Evolutionary conservation across 2,113 vertebrate species (phyloP).

Genomic region (Dicentrarchus labrax): DNA sequence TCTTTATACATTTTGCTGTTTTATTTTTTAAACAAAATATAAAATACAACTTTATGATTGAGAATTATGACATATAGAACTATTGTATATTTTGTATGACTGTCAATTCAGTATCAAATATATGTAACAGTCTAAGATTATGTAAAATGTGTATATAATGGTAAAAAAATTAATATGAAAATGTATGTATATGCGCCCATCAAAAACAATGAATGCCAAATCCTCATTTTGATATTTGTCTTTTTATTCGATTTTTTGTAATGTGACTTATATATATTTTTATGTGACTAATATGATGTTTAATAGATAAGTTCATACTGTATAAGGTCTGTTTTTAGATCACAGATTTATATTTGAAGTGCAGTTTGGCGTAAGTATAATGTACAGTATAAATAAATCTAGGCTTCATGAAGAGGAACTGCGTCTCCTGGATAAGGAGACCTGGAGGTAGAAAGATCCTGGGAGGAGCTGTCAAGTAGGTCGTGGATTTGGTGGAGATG

Average conservation of each 20-base stretch:
- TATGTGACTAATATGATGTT: not conserved
- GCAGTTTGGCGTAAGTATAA: not conserved
- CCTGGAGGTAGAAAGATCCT: conserved; percentile 25
- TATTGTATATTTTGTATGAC: conserved; percentile 81
- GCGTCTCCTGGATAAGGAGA: conserved; percentile 20
- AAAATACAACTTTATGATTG: conserved; percentile 57
- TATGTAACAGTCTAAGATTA: conserved; percentile 65
- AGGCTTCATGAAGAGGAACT: conserved; percentile 21
- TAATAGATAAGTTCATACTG: conserved; percentile 4
- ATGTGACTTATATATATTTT: conserved; percentile 7
- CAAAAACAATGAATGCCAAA: conserved; percentile 82
- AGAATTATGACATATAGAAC: conserved; percentile 68
- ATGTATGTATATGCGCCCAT: conserved; percentile 73
- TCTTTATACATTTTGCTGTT: conserved; percentile 73
- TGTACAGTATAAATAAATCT: not conserved
- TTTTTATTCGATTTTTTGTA: conserved; percentile 39
- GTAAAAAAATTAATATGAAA: conserved; percentile 47
- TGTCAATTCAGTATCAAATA: conserved; percentile 69
- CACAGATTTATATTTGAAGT: not conserved
- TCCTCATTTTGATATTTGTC: conserved; percentile 64
- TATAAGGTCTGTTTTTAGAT: not conserved
- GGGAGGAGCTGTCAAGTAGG: conserved; percentile 17
- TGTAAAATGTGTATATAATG: conserved; percentile 72
- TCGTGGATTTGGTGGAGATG: conserved; percentile 44
- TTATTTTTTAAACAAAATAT: conserved; percentile 73